Evolutionary conservation across 2,888 invertebrate genomes (phyloP), one percentile per base, ranked within the genome.

Genomic region (Lagria hirta): DNA sequence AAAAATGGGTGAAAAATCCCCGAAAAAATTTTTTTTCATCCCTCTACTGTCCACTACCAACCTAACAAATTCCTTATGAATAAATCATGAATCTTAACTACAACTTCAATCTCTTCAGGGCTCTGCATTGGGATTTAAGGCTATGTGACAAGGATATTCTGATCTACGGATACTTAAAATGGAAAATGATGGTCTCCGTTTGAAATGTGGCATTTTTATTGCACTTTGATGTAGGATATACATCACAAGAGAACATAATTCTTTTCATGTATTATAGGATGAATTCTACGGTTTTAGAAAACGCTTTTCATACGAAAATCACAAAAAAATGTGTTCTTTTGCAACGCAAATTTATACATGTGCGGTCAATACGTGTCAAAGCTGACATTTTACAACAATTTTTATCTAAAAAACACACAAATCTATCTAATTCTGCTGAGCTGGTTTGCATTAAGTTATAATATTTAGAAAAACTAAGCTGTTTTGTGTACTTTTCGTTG

Each of bases 131-230:
- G 43, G 54, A 49, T 54, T 54, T 46, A 27, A 32, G 47, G 47
- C 30, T 41, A 47, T 54, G 50, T 48, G 54, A 55, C 53, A 49
- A 51, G 53, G 49, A 52, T 48, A 48, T 54, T 47, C 52, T 56
- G 51, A 52, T 52, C 47, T 54, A 52, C 52, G 51, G 44, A 51
- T 51, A 51, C 51, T 60, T 61, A 62, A 61, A 63, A 63, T 58
- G 58, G 60, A 60, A 62, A 63, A 58, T 61, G 56, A 58, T 61
- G 57, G 52, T 45, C 54, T 51, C 55, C 57, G 52, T 60, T 62
- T 60, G 58, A 61, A 58, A 61, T 59, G 59, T 57, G 60, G 55
- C 60, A 55, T 56, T 61, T 61, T 61, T 61, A 61, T 59, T 60
- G 57, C 56, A 48, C 56, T 57, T 59, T 61, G 59, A 61, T 61